Base-by-base conservation (phyloP, 2,113 vertebrate genomes). In the Poicephalus meyeri region DNA sequence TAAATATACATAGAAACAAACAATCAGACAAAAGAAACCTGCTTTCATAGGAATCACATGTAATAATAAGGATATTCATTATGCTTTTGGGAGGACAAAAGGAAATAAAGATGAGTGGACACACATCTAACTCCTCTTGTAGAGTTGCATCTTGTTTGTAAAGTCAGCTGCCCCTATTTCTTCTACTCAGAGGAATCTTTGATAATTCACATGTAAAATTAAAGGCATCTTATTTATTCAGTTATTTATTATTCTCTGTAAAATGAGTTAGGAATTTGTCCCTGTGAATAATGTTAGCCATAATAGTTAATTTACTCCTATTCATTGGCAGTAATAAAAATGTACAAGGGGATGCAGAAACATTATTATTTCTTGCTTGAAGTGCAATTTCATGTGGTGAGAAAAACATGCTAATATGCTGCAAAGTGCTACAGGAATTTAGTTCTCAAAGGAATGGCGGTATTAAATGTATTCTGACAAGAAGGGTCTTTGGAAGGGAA, bases 391-490 rank as follows among this genome's bases (percentile, higher is more conserved):
- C 98, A 98, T 97, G 97, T 97, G 97, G 97, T 97, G 98, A 98
- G 96, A 97, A 98, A 98, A 98, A 98, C 98, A 97, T 98, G 98
- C 97, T 98, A 98, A 98, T 98, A 98, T 98, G 97, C 97, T 97
- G 96, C 98, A 98, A 98, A 98, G 98, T 97, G 98, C 97, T 98
- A 97, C 96, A 98, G 97, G 96, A 98, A 98, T 98, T 98, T 98
- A 97, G 97, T 97, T 98, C 98, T 98, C 98, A 98, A 98, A 98
- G 98, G 97, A 98, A 98, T 97, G 97, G 97, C n/a, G 5, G 96
- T 97, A 98, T 98, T 98, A 98, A 98, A 98, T 98, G 98, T 97
- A 98, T 98, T 98, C 98, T 98, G 98, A 98, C 98, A 98, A 98
- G 97, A 98, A 98, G 98, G 98, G 97, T 97, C 97, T 98, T 98